Base-by-base conservation (phyloP, 30 jellyfish, hydroid and myxozoan species). In the Aurelia sp. region DNA sequence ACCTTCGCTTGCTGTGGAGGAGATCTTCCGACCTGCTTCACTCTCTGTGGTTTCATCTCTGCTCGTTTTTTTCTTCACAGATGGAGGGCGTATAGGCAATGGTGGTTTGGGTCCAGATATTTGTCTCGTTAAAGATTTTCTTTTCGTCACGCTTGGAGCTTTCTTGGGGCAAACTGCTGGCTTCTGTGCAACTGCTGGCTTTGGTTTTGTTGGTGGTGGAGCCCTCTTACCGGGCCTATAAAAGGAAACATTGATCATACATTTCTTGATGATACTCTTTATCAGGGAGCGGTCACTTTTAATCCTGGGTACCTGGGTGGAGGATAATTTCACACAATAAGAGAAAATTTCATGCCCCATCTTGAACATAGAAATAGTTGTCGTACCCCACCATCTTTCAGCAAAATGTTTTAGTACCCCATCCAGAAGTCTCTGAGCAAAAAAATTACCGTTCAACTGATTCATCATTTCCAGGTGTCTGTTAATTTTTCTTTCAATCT, bases 131-230 rank as follows among this genome's bases (percentile, higher is more conserved):
- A 76, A 58, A 12, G 86, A 76, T 22, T 35, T 44, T 19, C 76
- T 58, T 13, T 76, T 60, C 3, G 62, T 61, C 37, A 63, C 17
- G 27, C 7, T 53, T 12, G 51, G 27, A 8, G 40, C 20, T 65
- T 20, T 37, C 37, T 62, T 11, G 4, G 61, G 31, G 76, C 31
- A 27, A 31, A 22, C 61, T 3, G 30, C 30, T 16, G 86, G 86
- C 50, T 76, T 76, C 15, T 76, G 76, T 23, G 76, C 51, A 37
- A 76, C 66, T 10, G 60, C 44, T 44, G 86, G 86, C 48, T 60
- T 76, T 23, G 86, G 86, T 16, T 23, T 30, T 55, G 86, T 33
- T 21, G 86, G 86, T 4, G 86, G 86, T 23, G 86, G 86, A 22
- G 77, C 68, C 55, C 44, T 76, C 20, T 20, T 59, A 21, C 10